Evolutionary conservation across 2,888 invertebrate species (phyloP).

Genomic region (Lingula anatina): DNA sequence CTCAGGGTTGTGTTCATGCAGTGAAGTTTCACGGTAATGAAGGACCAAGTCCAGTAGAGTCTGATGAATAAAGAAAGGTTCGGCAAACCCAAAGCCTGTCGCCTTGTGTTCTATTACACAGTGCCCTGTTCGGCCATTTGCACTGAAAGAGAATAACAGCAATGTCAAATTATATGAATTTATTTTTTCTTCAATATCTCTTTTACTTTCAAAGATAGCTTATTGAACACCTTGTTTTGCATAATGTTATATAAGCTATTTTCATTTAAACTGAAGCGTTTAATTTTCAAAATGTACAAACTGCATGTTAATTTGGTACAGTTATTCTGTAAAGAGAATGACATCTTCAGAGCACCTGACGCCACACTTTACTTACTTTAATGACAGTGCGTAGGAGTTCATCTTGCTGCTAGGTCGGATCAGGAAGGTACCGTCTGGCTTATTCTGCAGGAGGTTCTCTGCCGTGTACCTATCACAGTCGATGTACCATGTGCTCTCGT

Average conservation of each 20-base stretch:
- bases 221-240: no score
- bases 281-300: no score
- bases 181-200: no score
- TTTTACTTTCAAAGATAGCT: no score
- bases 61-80: conserved; percentile 89
- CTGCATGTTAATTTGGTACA: no score
- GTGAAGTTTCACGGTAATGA: conserved; percentile 85
- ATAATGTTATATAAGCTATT: no score
- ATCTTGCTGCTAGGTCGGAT: conserved; percentile 64
- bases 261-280: no score
- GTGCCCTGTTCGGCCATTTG: conserved; percentile 79
- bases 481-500: conserved; percentile 38
- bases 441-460: conserved; percentile 67
- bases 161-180: no score
- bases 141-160: conserved; percentile 58
- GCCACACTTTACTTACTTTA: conserved; percentile 59
- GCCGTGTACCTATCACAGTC: conserved; percentile 76
- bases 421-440: conserved; percentile 88
- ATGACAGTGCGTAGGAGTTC: conserved; percentile 79
- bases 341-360: no score
- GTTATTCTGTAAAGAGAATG: no score
- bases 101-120: conserved; percentile 87
- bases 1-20: conserved; percentile 90
- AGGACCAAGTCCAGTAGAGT: conserved; percentile 81
- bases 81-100: conserved; percentile 87